Conservation (phyloP, 2,113 vertebrate genomes). For the Gavia stellata region DNA sequence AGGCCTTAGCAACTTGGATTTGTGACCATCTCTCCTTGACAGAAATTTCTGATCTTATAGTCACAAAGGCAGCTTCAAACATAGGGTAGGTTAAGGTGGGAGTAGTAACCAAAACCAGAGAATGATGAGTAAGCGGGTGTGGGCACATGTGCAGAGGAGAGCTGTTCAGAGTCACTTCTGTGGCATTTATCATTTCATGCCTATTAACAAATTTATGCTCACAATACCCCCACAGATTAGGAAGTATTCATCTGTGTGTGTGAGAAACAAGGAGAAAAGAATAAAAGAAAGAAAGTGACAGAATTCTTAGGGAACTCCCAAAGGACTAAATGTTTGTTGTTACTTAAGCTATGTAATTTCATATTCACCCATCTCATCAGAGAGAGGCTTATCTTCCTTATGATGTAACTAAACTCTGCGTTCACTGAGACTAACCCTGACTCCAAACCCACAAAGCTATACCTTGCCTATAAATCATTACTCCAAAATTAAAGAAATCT, state of each 20-base stretch:
- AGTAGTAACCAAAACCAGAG: background rate
- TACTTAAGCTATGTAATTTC: background rate
- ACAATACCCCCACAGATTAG: background rate
- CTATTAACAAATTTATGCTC: background rate
- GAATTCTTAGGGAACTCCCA: background rate
- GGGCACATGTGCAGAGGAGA: background rate
- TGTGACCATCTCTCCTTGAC: background rate
- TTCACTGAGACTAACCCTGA: background rate
- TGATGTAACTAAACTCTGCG: background rate
- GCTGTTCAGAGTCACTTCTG: background rate
- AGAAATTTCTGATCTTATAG: background rate
- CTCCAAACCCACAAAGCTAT: background rate
- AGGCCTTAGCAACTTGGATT: background rate
- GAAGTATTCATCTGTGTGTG: background rate
- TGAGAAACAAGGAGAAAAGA: background rate
- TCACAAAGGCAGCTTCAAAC: background rate
- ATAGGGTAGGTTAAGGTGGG: background rate
- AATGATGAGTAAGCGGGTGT: background rate
- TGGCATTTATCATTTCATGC: background rate
- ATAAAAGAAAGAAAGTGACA: background rate
- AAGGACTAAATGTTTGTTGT: background rate
- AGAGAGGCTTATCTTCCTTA: background rate
- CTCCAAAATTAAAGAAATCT: background rate
- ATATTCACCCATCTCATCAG: background rate
- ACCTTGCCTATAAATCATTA: background rate